These are phyloP conservation scores for Orthosia incerta DNA, from an alignment of 2,888 invertebrate species.

Conservation along the genomic window DNA sequence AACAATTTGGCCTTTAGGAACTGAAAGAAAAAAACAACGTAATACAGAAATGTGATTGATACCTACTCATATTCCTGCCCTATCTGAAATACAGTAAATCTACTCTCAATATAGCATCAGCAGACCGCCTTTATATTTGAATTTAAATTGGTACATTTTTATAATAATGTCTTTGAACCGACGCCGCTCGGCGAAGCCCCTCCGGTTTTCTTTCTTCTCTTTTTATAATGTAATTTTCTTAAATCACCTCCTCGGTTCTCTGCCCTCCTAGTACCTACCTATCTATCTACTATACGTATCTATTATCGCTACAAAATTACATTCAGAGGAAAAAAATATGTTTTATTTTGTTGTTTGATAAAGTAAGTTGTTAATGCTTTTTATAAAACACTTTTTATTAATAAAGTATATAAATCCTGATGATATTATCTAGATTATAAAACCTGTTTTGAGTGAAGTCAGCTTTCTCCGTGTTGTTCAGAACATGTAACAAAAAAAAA, in stretches of 20 bases:
- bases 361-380: constrained; percentile 6
- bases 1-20: neutral
- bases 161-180: constrained; percentile 84
- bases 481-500: neutral
- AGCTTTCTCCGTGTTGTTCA: neutral
- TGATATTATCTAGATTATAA: neutral
- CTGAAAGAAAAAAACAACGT: neutral
- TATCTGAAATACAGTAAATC: constrained; percentile 59
- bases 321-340: constrained; percentile 41
- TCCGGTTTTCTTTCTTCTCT: constrained; percentile 78
- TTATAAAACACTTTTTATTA: neutral
- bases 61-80: constrained; percentile 4
- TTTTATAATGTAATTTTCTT: constrained; percentile 90
- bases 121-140: constrained; percentile 82
- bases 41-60: neutral
- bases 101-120: constrained; percentile 69
- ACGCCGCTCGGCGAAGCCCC: constrained; percentile 79
- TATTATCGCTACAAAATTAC: constrained; percentile 66
- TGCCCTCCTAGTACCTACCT: constrained; percentile 71
- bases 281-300: constrained; percentile 65
- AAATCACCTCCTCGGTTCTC: constrained; percentile 84
- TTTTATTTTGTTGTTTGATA: constrained; percentile 27
- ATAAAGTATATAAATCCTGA: neutral
- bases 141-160: constrained; percentile 88
- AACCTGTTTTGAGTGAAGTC: neutral